phyloP scores from a whole-genome alignment of 2,888 invertebrate genomes.

The Ptycholaimellus sp. region DNA sequence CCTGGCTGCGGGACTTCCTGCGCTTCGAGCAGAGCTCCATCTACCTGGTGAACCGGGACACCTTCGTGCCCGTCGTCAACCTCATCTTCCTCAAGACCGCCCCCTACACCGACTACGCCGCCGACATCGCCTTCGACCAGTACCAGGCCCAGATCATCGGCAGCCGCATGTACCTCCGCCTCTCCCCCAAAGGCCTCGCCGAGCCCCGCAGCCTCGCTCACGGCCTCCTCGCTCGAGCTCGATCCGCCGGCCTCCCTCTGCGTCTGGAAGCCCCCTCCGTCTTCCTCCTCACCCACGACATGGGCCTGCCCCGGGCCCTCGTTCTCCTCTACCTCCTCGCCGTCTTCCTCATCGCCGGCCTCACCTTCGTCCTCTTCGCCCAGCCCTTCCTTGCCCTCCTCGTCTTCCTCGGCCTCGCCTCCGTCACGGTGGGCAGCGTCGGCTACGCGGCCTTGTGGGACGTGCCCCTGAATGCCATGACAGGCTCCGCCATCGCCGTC shows the following conservation, averaged over 20 bases:
- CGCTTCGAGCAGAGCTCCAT: constrained; percentile 19
- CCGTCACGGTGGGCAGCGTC: constrained; percentile 12
- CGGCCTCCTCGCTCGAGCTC: constrained; percentile 10
- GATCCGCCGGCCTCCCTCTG: constrained; percentile 14
- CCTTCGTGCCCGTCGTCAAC: constrained; percentile 22
- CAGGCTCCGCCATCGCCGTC: constrained; percentile 14
- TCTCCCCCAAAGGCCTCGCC: constrained; percentile 16
- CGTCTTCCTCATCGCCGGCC: constrained; percentile 9
- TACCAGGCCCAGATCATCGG: constrained; percentile 15
- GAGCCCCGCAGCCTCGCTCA: constrained; percentile 13
- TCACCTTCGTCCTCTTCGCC: constrained; percentile 12
- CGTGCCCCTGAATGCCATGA: constrained; percentile 19
- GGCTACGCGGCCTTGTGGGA: constrained; percentile 13
- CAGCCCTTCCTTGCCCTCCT: constrained; percentile 12
- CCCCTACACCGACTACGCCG: constrained; percentile 14
- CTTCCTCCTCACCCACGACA: constrained; percentile 20
- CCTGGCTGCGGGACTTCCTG: constrained; percentile 21
- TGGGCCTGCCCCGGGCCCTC: constrained; percentile 7
- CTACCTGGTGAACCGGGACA: constrained; percentile 16
- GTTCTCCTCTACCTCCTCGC: background rate
- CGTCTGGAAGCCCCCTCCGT: constrained; percentile 15
- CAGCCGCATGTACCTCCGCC: constrained; percentile 20
- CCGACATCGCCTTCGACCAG: constrained; percentile 17
- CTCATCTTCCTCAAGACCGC: constrained; percentile 19
- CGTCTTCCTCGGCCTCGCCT: constrained; percentile 4